Evolutionary conservation across 2,113 vertebrate genomes (phyloP).

Genomic region (Lagenorhynchus albirostris): DNA sequence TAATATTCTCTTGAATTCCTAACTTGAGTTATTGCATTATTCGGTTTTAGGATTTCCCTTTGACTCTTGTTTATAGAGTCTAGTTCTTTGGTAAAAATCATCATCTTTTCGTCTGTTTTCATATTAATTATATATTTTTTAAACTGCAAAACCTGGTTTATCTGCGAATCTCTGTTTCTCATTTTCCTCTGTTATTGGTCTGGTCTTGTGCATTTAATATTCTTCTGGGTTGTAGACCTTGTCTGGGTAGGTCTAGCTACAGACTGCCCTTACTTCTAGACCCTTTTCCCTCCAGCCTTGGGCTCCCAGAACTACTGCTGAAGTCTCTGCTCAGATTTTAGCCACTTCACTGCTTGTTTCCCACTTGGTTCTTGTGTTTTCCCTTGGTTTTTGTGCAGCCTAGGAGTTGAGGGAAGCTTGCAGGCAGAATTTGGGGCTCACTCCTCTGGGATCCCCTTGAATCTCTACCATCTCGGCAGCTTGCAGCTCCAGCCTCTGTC

Average conservation of each 20-base stretch:
- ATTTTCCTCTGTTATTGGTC: background rate
- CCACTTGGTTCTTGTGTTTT: background rate
- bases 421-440: background rate
- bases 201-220: background rate
- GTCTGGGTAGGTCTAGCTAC: background rate
- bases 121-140: background rate
- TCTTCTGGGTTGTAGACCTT: background rate
- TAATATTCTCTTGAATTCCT: background rate
- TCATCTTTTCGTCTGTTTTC: background rate
- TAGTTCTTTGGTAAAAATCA: background rate
- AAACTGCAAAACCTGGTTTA: background rate
- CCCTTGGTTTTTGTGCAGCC: background rate
- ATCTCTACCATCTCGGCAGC: background rate
- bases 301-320: background rate
- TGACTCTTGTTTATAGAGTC: background rate
- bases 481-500: background rate
- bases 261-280: background rate
- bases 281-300: background rate
- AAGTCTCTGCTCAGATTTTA: background rate
- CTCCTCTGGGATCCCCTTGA: background rate
- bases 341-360: background rate
- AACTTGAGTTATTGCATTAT: background rate
- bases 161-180: background rate
- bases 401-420: background rate
- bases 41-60: constrained; percentile 6